Conservation (phyloP, 2,888 invertebrate species). For the Meliscaeva auricollis region DNA sequence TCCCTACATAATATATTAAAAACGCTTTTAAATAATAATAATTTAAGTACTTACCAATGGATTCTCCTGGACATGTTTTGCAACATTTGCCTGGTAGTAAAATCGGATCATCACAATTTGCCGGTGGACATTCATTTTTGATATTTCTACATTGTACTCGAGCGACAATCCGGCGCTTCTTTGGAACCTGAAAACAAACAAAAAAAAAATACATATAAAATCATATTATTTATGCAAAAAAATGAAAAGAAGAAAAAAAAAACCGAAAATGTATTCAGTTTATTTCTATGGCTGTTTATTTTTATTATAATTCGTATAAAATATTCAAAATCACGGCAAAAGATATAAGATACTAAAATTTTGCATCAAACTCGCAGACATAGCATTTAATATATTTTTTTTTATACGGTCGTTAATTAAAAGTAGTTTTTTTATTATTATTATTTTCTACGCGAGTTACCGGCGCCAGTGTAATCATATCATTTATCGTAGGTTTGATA, state of each 20-base stretch:
- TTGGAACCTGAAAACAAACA: conserved; percentile 88
- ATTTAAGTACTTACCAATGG: conserved; percentile 88
- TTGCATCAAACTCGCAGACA: conserved; percentile 39
- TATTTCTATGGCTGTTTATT: conserved; percentile 30
- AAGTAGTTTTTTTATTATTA: conserved; percentile 12
- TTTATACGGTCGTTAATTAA: conserved; percentile 43
- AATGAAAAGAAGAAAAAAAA: conserved; percentile 24
- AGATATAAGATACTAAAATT: conserved; percentile 19
- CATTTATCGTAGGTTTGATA: conserved; percentile 63
- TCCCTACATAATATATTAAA: not conserved
- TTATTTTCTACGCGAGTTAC: conserved; percentile 56
- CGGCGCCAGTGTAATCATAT: conserved; percentile 72
- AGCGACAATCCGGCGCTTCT: conserved; percentile 94
- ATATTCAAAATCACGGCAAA: conserved; percentile 53
- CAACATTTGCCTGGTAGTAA: conserved; percentile 94
- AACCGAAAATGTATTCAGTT: conserved; percentile 7
- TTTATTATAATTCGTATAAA: conserved; percentile 37
- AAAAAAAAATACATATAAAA: conserved; percentile 36
- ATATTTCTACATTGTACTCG: conserved; percentile 95
- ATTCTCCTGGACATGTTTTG: conserved; percentile 94
- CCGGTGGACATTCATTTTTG: conserved; percentile 95
- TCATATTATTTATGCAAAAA: conserved; percentile 12
- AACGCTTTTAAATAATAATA: not conserved
- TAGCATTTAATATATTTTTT: conserved; percentile 16
- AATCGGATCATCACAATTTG: conserved; percentile 93